Evolutionary conservation across 2,888 invertebrate genomes (phyloP).

Genomic region (Slavum lentiscoides): DNA sequence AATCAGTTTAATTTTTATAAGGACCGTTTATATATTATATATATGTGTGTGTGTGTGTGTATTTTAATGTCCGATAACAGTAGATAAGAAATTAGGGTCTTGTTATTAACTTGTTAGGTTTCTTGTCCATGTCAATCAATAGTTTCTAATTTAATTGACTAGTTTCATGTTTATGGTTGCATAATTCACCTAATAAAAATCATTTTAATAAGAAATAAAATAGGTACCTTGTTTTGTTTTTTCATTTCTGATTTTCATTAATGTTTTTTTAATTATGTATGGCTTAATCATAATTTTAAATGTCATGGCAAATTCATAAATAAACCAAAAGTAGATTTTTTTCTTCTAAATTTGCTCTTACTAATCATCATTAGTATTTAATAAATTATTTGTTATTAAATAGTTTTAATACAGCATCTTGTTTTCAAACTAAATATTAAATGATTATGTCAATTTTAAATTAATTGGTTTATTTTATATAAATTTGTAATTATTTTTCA

Average conservation of each 20-base stretch:
- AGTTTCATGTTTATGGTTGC: background rate
- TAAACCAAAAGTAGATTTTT: no score
- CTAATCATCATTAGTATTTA: no score
- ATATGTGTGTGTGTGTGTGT: background rate
- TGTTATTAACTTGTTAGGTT: background rate
- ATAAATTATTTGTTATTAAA: no score
- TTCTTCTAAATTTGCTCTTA: no score
- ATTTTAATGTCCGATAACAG: background rate
- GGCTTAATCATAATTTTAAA: no score
- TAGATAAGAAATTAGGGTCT: background rate
- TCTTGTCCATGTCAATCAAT: background rate
- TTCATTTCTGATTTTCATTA: background rate
- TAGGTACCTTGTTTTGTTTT: background rate
- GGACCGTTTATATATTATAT: background rate
- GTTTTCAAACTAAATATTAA: no score
- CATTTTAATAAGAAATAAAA: background rate
- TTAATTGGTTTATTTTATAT: no score
- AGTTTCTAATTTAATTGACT: conserved; percentile 12
- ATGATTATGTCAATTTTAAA: no score
- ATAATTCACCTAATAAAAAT: background rate
- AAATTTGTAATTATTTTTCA: no score
- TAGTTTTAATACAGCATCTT: no score
- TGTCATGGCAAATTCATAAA: no score
- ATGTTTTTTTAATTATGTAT: no score
- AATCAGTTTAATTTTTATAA: background rate